These are phyloP conservation scores for Progne subis DNA, from an alignment of 2,113 vertebrate species.

Conservation along the genomic window DNA sequence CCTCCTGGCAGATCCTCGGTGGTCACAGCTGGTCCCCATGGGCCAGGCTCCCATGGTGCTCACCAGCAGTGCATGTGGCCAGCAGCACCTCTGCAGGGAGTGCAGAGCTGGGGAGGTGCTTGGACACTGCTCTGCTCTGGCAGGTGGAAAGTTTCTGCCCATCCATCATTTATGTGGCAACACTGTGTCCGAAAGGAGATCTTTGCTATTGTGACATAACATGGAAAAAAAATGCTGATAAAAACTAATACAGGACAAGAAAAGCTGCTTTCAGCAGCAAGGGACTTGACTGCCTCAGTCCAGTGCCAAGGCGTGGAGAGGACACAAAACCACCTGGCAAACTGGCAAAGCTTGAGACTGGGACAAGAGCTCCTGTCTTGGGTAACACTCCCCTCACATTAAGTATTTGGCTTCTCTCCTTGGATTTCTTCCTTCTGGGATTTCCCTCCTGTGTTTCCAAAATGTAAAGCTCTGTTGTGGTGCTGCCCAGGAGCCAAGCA, in stretches of 20 bases:
- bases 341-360: neutral
- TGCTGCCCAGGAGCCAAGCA: neutral
- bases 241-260: neutral
- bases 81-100: neutral
- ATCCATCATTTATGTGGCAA: neutral
- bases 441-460: neutral
- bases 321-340: neutral
- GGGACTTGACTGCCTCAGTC: neutral
- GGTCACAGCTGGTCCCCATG: neutral
- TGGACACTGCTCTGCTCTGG: neutral
- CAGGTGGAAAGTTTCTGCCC: neutral
- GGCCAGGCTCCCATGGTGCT: accelerated
- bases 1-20: neutral
- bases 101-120: neutral
- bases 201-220: neutral
- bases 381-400: neutral
- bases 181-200: neutral
- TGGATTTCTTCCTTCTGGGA: neutral
- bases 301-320: neutral
- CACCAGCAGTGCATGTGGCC: neutral
- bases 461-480: neutral
- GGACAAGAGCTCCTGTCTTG: neutral
- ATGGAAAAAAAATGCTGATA: neutral
- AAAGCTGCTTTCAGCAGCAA: neutral
- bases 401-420: neutral